A percentile compares a stretch with the other conserved stretches of the same genome.
Evolutionary conservation across 2,888 invertebrate species (phyloP).

Genomic region (Allophyes oxyacanthae): DNA sequence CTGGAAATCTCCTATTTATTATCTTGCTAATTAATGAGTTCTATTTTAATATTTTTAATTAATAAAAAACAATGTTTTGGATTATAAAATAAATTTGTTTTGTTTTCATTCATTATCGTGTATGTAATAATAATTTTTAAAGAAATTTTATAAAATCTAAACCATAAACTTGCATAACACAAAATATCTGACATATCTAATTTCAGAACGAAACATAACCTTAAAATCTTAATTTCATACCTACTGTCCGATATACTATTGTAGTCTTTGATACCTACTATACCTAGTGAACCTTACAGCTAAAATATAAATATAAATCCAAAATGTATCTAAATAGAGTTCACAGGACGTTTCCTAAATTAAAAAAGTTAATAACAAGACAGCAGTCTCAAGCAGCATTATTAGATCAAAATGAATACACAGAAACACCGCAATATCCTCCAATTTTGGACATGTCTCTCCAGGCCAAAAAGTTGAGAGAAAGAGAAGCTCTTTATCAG

Average conservation of each 20-base stretch:
- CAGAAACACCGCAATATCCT: slow-evolving; percentile 87
- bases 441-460: slow-evolving; percentile 90
- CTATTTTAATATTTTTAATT: no score
- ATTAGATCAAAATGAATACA: slow-evolving; percentile 79
- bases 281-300: slow-evolving; percentile 6
- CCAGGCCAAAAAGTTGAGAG: slow-evolving; percentile 82
- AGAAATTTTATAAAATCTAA: background rate
- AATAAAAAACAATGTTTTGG: no score
- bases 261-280: no score
- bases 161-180: no score
- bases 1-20: slow-evolving; percentile 27
- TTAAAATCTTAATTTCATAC: slow-evolving; percentile 41
- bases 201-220: slow-evolving; percentile 53
- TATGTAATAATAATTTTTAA: no score
- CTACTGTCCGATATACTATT: no score
- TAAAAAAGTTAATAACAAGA: slow-evolving; percentile 67
- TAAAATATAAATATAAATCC: no score
- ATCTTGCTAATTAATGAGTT: no score
- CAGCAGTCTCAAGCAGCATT: slow-evolving; percentile 70
- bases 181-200: background rate
- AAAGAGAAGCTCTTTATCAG: slow-evolving; percentile 84
- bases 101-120: no score
- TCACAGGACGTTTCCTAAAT: slow-evolving; percentile 73
- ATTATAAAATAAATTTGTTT: no score
- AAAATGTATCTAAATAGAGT: slow-evolving; percentile 78